Evolutionary conservation across 2,888 invertebrate species (phyloP), one percentile per base, ranked within the genome.

Genomic region (Plagodis pulveraria): DNA sequence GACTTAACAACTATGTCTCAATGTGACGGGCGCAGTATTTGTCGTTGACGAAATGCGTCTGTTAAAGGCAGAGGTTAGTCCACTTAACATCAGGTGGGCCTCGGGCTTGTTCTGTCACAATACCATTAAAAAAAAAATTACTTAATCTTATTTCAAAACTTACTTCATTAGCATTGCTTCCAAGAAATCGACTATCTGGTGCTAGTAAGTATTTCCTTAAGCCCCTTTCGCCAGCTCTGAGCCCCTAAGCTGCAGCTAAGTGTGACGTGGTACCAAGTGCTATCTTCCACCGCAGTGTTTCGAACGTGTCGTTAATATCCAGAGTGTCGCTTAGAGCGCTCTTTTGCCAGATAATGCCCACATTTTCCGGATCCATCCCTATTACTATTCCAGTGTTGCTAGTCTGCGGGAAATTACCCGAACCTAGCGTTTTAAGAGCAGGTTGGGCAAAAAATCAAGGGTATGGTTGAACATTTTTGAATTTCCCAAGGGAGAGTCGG

Each of bases 311-410:
- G 64, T 66, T 66, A 64, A 60, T 64, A 64, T 56, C 62, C 58
- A 42, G 56, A 57, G 54, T 58, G 59, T 61, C 64, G 61, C 61
- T 58, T 56, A 61, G 61, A 53, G 57, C 48, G 62, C 62, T 52
- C 58, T 53, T 51, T 55, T 55, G 59, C 42, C 48, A 63, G 77
- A 77, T 76, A 77, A 66, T 64, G 59, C 77, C 73, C 71, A 63
- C 66, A 75, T 47, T 58, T 58, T 72, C 49, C 61, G 47, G 56
- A 45, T 63, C 35, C 43, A 47, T 53, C 47, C 22, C 41, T 51
- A 47, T 46, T 40, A 43, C 47, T 44, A 55, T 36, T 57, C 56
- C 48, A 63, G 62, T 58, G 52, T 56, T 58, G 40, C 50, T 48
- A 57, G 47, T 12, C 42, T 52, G 42, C n/a, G 33, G 50, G 6